A percentile compares a stretch with the other conserved stretches of the same genome.
Evolutionary conservation across 2,888 invertebrate species (phyloP).

Genomic region (Lasius fuliginosus): DNA sequence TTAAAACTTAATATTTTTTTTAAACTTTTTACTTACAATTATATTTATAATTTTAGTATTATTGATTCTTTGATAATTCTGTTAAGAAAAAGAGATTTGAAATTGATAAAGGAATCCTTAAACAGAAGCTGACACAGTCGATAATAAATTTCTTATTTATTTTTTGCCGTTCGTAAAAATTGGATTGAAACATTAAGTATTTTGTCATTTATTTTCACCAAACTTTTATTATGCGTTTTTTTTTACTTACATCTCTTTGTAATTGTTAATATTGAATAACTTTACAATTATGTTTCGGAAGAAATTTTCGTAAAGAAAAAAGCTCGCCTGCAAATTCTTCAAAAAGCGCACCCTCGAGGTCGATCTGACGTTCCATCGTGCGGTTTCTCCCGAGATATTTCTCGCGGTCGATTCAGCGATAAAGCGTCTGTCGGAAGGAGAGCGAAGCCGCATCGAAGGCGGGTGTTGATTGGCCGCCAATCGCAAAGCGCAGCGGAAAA

Average conservation of each 20-base stretch:
- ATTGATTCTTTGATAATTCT: not conserved
- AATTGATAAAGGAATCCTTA: not conserved
- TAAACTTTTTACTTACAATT: not conserved
- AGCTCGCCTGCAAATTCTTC: slow-evolving; percentile 32
- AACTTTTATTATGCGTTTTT: slow-evolving; percentile 2
- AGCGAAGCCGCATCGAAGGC: slow-evolving; percentile 47
- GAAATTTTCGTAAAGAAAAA: not conserved
- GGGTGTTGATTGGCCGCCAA: slow-evolving; percentile 72
- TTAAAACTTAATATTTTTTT: not conserved
- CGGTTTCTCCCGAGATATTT: slow-evolving; percentile 52
- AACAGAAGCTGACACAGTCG: not conserved
- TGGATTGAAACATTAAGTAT: not conserved
- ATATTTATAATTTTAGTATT: not conserved
- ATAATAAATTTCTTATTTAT: not conserved
- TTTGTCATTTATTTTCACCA: not conserved
- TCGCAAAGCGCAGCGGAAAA: slow-evolving; percentile 68
- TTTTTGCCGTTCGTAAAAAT: not conserved
- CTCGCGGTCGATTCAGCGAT: slow-evolving; percentile 58
- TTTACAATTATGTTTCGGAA: slow-evolving; percentile 28
- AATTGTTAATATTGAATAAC: not conserved
- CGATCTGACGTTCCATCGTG: slow-evolving; percentile 45
- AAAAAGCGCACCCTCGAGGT: slow-evolving; percentile 35
- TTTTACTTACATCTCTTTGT: not conserved
- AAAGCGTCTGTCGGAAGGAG: slow-evolving; percentile 53
- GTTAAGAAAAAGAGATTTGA: not conserved